Base-by-base conservation (phyloP, 2,888 invertebrate genomes). In the Cyrtodaria siliqua region DNA sequence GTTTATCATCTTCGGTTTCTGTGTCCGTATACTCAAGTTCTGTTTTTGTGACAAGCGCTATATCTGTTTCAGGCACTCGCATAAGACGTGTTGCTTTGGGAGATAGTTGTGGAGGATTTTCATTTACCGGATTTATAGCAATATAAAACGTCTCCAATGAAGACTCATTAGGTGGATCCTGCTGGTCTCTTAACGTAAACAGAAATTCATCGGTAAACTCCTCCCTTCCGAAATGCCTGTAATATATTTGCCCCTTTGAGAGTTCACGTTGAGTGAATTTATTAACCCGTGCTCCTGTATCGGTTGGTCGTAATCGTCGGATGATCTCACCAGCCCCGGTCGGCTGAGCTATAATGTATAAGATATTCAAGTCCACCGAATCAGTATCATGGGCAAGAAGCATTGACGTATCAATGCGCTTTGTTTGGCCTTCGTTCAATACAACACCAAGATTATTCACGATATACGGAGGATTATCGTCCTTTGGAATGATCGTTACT, bases 121-220 rank as follows among this genome's bases (percentile, higher is more conserved):
- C 90, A 49, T 90, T 90, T 44, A 89, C 88, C 9, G 92, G 90
- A 27, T 86, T 86, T 14, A 92, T 87, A 16, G 79, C 75, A 42
- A 93, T 88, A 38, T 87, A 84, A 42, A 92, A 89, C 18, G 84
- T 85, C 66, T 91, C 87, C 20, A 86, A 75, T 9, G 85, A 85
- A 0, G 92, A 93, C 72, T 88, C 88, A 72, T 93, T 93, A 16
- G 92, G 92, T 16, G 90, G 91, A 23, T 88, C 90, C 59, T 90
- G 89, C 53, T 89, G 86, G 75, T 93, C 92, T 53, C 86, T 72
- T 4, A 93, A 80, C 1, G 88, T 86, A 74, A 93, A 89, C 61
- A 89, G 86, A 79, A 93, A 91, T 16, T 83, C 80, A 78, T 93
- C 93, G 3, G 77, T 62, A 62, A 89, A 89, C 29, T 85, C 82